A percentile compares a stretch with the other conserved stretches of the same genome.
phyloP scores from a whole-genome alignment of 2,797 vertebrate genomes.

The Arctocebus calabarensis region DNA sequence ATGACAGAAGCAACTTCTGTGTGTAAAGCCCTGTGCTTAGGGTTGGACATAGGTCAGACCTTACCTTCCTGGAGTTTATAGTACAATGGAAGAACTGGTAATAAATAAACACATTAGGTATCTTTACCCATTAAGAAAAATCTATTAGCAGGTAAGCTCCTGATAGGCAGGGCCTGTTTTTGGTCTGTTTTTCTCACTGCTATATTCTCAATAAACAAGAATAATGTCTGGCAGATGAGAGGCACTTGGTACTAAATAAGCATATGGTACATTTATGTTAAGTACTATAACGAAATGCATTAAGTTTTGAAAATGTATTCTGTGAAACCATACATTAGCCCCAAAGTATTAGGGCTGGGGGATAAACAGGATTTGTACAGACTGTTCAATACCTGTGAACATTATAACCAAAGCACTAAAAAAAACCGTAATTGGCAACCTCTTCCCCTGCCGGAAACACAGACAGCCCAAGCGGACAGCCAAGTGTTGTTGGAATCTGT shows the following conservation, averaged over 20 bases:
- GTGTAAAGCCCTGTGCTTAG: not conserved
- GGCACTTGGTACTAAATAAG: not conserved
- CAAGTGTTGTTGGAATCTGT: not conserved
- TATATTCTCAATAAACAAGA: not conserved
- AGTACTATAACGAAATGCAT: not conserved
- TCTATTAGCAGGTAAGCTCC: not conserved
- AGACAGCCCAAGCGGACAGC: not conserved
- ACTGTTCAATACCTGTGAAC: not conserved
- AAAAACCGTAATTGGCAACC: not conserved
- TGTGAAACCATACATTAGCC: not conserved
- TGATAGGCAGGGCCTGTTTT: not conserved
- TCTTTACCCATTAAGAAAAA: not conserved
- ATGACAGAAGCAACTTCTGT: not conserved
- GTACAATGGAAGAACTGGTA: not conserved
- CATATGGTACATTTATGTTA: not conserved
- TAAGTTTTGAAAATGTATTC: not conserved
- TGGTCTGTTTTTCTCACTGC: not conserved
- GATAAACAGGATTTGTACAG: not conserved
- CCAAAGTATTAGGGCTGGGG: not conserved
- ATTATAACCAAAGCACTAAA: slow-evolving; percentile 11
- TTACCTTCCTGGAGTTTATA: not conserved
- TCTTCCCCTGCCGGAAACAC: not conserved
- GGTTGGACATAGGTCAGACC: not conserved
- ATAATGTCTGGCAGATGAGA: not conserved
- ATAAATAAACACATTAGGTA: not conserved